Evolutionary conservation across 2,113 vertebrate genomes (phyloP).

Genomic region (Heterocephalus glaber): DNA sequence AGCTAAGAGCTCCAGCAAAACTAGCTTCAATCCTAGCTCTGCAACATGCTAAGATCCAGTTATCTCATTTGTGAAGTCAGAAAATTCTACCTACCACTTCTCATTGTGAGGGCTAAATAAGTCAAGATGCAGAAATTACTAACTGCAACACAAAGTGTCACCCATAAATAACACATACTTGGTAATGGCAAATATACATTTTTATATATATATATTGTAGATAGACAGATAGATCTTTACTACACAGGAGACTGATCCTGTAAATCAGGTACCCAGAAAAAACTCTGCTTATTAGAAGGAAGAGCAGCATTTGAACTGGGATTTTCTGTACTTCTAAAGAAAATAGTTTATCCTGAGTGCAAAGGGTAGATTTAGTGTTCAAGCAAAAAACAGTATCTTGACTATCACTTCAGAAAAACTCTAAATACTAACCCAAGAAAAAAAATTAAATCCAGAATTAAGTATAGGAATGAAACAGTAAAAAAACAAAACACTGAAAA

Average conservation of each 20-base stretch:
- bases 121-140: background rate
- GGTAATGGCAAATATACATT: background rate
- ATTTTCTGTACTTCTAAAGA: background rate
- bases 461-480: constrained; percentile 4
- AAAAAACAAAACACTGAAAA: background rate
- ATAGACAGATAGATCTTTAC: background rate
- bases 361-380: constrained; percentile 5
- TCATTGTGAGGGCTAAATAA: constrained; percentile 23
- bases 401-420: background rate
- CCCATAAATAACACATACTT: background rate
- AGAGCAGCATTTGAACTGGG: background rate
- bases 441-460: background rate
- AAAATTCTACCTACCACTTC: background rate
- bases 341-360: background rate
- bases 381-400: constrained; percentile 8
- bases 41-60: background rate
- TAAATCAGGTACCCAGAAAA: background rate
- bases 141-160: background rate
- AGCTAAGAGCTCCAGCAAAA: background rate
- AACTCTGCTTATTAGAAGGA: background rate
- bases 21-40: background rate
- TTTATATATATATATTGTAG: background rate
- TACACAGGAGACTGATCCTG: background rate
- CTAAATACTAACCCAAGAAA: constrained; percentile 9
- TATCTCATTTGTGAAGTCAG: background rate